Conservation (phyloP, 1,140 invertebrate genomes). For the Hyles vespertilio region DNA sequence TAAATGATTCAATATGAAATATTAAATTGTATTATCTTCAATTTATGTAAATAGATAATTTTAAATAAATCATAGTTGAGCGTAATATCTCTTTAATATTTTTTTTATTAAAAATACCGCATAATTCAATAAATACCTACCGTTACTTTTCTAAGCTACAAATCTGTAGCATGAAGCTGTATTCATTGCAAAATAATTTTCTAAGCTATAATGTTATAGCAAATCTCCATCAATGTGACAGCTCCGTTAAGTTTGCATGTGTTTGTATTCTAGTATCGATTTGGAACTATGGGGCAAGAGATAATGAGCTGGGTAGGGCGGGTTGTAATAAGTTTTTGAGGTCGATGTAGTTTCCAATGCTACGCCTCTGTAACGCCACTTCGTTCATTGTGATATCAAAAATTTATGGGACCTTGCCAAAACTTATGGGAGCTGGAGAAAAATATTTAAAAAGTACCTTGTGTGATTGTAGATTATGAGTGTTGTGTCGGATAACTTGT, state of each 20-base stretch:
- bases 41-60: too few species aligned
- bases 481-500: too few species aligned
- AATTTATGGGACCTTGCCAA: not conserved
- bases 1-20: too few species aligned
- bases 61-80: too few species aligned
- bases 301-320: slow-evolving; percentile 70
- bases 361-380: slow-evolving; percentile 10
- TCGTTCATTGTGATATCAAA: not conserved
- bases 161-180: too few species aligned
- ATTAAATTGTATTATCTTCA: too few species aligned
- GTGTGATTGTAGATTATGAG: too few species aligned
- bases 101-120: too few species aligned
- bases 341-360: slow-evolving; percentile 37
- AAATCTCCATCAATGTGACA: not conserved
- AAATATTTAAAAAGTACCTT: not conserved
- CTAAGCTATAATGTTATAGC: not conserved
- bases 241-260: slow-evolving; percentile 41
- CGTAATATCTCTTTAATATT: too few species aligned
- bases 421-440: not conserved
- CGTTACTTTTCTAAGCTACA: too few species aligned
- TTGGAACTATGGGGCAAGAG: slow-evolving; percentile 65
- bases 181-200: too few species aligned
- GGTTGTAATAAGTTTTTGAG: slow-evolving; percentile 69
- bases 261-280: slow-evolving; percentile 60
- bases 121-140: too few species aligned